Percentiles rank a stretch among this genome's conserved stretches.
These are phyloP conservation scores for Megastigmus dorsalis DNA, from an alignment of 2,888 invertebrate genomes.

Conservation along the genomic window DNA sequence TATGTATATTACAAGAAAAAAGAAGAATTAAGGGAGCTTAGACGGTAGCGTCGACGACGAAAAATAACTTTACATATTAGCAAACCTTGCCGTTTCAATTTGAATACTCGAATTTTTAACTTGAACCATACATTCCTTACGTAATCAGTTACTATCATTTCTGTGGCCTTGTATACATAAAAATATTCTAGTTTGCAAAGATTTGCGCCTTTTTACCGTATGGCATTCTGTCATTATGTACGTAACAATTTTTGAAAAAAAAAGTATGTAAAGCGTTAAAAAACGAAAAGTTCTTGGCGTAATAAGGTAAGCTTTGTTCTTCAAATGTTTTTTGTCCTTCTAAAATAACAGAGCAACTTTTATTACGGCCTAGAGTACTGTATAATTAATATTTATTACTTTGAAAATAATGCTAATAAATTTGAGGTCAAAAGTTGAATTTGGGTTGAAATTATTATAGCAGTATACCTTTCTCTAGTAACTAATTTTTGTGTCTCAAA, in stretches of 20 bases:
- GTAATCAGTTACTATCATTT: conserved; percentile 46
- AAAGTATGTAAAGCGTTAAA: conserved; percentile 42
- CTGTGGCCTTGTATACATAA: conserved; percentile 35
- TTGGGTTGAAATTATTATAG: neutral
- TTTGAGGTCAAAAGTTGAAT: conserved; percentile 26
- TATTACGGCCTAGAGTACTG: conserved; percentile 37
- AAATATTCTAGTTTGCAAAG: conserved; percentile 43
- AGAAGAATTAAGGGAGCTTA: conserved; percentile 36
- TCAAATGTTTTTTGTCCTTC: conserved; percentile 30
- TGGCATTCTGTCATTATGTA: conserved; percentile 26
- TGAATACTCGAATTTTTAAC: conserved; percentile 48
- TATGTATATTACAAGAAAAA: conserved; percentile 44
- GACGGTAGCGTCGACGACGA: conserved; percentile 45
- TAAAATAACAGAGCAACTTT: conserved; percentile 33
- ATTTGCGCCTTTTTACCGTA: conserved; percentile 31
- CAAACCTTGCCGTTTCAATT: conserved; percentile 44
- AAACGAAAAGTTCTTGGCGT: conserved; percentile 19
- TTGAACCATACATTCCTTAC: conserved; percentile 54
- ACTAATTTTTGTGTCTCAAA: neutral
- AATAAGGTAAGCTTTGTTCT: conserved; percentile 41
- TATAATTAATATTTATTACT: conserved; percentile 51
- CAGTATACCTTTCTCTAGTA: neutral
- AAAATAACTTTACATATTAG: conserved; percentile 48
- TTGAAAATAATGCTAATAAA: conserved; percentile 49
- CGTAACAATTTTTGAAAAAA: conserved; percentile 22